Conservation (phyloP, 2,113 vertebrate species). For the Salminus brasiliensis region DNA sequence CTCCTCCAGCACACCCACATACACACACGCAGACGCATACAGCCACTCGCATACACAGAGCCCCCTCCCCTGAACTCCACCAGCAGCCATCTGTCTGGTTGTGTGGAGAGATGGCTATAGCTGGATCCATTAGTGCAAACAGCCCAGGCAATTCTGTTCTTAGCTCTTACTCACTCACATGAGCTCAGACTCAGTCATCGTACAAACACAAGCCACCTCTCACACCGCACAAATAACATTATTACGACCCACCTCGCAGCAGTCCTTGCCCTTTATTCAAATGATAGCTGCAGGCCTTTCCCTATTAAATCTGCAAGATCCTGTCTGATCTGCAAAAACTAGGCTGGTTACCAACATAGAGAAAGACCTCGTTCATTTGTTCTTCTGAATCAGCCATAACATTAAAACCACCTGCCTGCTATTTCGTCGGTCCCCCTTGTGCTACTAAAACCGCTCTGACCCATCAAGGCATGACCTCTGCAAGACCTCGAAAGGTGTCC, state of each 20-base stretch:
- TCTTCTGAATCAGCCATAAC: too few relatives aligned
- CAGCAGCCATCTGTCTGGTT: constrained; percentile 47
- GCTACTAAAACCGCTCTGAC: too few relatives aligned
- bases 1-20: constrained; percentile 10
- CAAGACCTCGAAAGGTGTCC: too few relatives aligned
- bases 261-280: not conserved
- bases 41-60: constrained; percentile 36
- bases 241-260: not conserved
- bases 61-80: constrained; percentile 13
- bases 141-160: constrained; percentile 47
- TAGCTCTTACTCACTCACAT: constrained; percentile 37
- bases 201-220: constrained; percentile 41
- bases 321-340: not conserved
- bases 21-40: too few relatives aligned
- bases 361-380: too few relatives aligned
- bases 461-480: too few relatives aligned
- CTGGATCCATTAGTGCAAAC: constrained; percentile 38
- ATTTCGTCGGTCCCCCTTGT: too few relatives aligned
- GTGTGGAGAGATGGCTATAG: constrained; percentile 34
- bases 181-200: constrained; percentile 30
- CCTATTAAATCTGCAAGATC: not conserved
- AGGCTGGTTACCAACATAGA: too few relatives aligned
- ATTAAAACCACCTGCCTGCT: too few relatives aligned
- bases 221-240: constrained; percentile 30
- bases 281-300: not conserved